Conservation (phyloP, 2,113 vertebrate genomes). For the Tachycineta bicolor region DNA sequence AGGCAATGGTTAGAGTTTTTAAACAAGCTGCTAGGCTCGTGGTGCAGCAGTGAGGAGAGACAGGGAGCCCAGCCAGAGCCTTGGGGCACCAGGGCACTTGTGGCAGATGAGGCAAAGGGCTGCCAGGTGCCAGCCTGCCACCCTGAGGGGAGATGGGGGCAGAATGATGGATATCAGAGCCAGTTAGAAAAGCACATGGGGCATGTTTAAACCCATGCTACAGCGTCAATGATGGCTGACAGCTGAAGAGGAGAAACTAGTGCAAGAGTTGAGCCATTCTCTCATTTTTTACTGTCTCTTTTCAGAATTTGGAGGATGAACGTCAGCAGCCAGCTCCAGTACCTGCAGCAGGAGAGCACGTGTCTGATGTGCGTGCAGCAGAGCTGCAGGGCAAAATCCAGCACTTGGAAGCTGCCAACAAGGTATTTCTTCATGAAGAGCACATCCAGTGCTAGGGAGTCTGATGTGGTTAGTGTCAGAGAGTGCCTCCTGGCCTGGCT, state of each 20-base stretch:
- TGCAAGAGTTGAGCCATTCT: background rate
- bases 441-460: background rate
- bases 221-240: background rate
- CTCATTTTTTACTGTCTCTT: background rate
- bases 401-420: conserved; percentile 81
- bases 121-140: background rate
- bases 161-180: background rate
- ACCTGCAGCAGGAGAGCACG: conserved; percentile 64
- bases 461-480: background rate
- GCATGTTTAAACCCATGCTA: background rate
- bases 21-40: background rate
- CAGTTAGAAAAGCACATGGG: background rate
- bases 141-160: background rate
- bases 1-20: background rate
- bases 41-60: background rate
- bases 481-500: background rate
- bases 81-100: fast-evolving
- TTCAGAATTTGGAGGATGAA: conserved; percentile 22
- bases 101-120: background rate
- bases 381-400: conserved; percentile 83
- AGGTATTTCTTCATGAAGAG: conserved; percentile 74
- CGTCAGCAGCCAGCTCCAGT: conserved; percentile 59
- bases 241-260: background rate
- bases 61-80: background rate
- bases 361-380: conserved; percentile 65